Conservation (phyloP, 2,113 vertebrate genomes). For the Dicerorhinus sumatrensis region DNA sequence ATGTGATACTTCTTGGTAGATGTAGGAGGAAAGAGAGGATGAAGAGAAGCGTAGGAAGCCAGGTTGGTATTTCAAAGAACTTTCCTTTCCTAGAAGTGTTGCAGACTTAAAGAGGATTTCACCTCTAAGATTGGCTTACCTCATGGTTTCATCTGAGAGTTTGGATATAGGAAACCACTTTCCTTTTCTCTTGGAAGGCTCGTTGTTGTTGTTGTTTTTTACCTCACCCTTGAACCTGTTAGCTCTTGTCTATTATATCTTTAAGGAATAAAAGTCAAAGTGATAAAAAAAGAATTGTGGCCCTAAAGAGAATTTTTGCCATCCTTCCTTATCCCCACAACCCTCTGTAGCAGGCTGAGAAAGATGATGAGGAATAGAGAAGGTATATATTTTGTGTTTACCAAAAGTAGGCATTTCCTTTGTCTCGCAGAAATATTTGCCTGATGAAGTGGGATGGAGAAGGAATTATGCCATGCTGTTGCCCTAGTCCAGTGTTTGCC, state of each 20-base stretch:
- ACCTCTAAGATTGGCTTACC: not conserved
- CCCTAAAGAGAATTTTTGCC: not conserved
- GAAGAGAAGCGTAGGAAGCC: not conserved
- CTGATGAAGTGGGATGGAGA: not conserved
- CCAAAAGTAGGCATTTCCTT: not conserved
- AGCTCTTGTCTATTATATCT: not conserved
- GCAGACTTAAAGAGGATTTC: not conserved
- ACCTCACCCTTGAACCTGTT: not conserved
- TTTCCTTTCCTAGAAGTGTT: slow-evolving; percentile 10
- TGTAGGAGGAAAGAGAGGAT: not conserved
- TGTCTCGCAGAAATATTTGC: not conserved
- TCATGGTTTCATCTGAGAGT: not conserved
- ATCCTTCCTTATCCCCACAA: not conserved
- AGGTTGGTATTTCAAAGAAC: slow-evolving; percentile 47
- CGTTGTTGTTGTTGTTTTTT: not conserved
- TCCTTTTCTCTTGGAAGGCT: not conserved
- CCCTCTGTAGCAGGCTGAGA: not conserved
- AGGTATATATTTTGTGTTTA: not conserved
- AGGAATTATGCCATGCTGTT: not conserved
- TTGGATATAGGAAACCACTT: slow-evolving; percentile 11
- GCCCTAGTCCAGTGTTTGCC: not conserved
- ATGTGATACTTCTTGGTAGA: not conserved
- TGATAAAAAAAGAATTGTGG: not conserved
- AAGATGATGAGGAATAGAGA: not conserved
- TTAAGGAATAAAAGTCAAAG: slow-evolving; percentile 20